These are phyloP conservation scores for Anastrepha ludens DNA, from an alignment of 1,140 invertebrate species.

Conservation along the genomic window DNA sequence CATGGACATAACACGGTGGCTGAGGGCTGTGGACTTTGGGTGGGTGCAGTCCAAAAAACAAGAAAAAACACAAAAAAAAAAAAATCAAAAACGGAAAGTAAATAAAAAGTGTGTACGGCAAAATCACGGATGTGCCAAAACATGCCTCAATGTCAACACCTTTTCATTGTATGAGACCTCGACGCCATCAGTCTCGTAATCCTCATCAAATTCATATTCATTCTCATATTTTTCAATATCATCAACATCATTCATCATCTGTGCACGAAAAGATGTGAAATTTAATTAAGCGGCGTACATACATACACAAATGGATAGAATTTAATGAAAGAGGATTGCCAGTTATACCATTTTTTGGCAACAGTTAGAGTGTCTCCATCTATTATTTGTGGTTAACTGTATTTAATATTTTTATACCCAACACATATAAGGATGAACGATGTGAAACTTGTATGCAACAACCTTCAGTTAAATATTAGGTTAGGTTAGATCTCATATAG, in stretches of 20 bases:
- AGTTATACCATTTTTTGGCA: too few species aligned
- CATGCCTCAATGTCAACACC: constrained; percentile 43
- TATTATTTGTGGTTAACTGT: background rate
- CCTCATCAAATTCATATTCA: background rate
- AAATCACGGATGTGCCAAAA: constrained; percentile 3
- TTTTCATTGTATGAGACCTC: constrained; percentile 20
- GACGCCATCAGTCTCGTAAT: constrained; percentile 31
- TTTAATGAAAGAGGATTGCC: background rate
- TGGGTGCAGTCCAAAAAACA: background rate
- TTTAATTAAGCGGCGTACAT: background rate
- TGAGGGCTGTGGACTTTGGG: background rate
- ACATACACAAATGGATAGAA: background rate
- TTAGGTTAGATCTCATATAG: too few species aligned
- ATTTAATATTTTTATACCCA: too few species aligned
- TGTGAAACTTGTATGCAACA: too few species aligned
- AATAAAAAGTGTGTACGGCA: background rate
- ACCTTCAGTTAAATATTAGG: too few species aligned
- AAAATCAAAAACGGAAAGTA: background rate
- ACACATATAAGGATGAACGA: too few species aligned
- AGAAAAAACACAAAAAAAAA: background rate
- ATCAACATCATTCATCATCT: constrained; percentile 42
- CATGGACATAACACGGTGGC: background rate
- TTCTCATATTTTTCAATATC: constrained; percentile 34
- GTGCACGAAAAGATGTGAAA: background rate
- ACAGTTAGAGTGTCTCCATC: too few species aligned